Conservation (phyloP, 2,888 invertebrate genomes). For the Drosophila setosimentum region DNA sequence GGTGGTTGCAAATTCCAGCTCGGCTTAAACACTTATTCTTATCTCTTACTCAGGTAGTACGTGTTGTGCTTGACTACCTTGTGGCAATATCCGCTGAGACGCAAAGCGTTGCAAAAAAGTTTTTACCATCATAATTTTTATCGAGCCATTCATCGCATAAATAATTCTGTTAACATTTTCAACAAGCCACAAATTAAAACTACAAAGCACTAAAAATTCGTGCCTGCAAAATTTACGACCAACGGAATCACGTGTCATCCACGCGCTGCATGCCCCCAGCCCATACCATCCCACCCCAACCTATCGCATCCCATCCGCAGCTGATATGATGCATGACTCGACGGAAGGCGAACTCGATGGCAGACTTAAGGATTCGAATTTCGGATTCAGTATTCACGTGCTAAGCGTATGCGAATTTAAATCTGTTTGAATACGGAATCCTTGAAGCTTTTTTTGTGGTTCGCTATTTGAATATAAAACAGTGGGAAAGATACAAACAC, state of each 20-base stretch:
- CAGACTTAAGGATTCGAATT: constrained; percentile 65
- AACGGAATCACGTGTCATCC: constrained; percentile 85
- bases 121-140: constrained; percentile 66
- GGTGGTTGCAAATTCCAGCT: constrained; percentile 55
- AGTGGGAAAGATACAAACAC: constrained; percentile 54
- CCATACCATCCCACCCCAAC: not conserved
- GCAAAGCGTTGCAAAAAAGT: constrained; percentile 29
- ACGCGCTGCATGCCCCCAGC: constrained; percentile 77
- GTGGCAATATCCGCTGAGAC: constrained; percentile 69
- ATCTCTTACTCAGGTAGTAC: constrained; percentile 70
- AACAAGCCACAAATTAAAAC: constrained; percentile 83
- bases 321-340: constrained; percentile 78
- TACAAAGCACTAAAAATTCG: constrained; percentile 82
- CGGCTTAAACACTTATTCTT: constrained; percentile 58
- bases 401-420: constrained; percentile 76
- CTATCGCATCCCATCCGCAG: constrained; percentile 54
- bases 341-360: constrained; percentile 70
- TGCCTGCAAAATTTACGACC: constrained; percentile 83
- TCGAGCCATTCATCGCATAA: constrained; percentile 76
- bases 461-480: constrained; percentile 79
- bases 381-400: constrained; percentile 52
- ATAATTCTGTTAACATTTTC: constrained; percentile 79
- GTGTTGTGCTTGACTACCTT: constrained; percentile 49
- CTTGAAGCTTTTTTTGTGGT: constrained; percentile 67
- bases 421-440: constrained; percentile 74